These are phyloP conservation scores for Melitaea cinxia DNA, from an alignment of 1,140 invertebrate species.

Conservation along the genomic window DNA sequence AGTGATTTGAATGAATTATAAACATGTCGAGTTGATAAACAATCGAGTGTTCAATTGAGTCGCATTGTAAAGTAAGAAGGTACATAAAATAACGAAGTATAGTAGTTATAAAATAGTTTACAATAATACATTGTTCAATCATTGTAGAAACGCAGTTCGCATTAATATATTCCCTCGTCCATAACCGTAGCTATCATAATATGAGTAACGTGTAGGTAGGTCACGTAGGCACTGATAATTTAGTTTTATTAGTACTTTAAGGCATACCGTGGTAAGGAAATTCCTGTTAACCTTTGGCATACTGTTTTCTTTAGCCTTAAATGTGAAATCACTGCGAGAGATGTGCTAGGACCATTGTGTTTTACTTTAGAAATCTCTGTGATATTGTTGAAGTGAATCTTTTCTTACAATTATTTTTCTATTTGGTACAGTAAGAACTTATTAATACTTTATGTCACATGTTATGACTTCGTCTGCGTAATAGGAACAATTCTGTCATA, in stretches of 20 bases:
- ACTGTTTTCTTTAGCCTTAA: constrained; percentile 17
- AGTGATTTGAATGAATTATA: constrained; percentile 34
- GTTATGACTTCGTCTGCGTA: too few relatives aligned
- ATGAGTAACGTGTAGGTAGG: constrained; percentile 63
- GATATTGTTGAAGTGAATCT: not conserved
- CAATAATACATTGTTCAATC: constrained; percentile 41
- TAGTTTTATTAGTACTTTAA: constrained; percentile 37
- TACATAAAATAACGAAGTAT: constrained; percentile 35
- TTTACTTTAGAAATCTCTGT: not conserved
- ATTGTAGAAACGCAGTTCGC: constrained; percentile 33
- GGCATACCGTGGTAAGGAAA: constrained; percentile 26
- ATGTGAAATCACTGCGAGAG: constrained; percentile 5
- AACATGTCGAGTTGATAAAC: constrained; percentile 38
- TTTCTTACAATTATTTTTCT: not conserved
- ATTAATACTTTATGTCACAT: too few relatives aligned
- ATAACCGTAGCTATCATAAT: constrained; percentile 45
- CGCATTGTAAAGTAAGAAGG: constrained; percentile 46
- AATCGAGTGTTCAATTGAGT: constrained; percentile 44
- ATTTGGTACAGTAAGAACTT: not conserved
- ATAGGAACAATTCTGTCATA: too few relatives aligned
- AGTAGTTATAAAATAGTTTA: constrained; percentile 46
- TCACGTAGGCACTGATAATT: constrained; percentile 66
- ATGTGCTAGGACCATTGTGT: not conserved
- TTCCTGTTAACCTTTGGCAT: constrained; percentile 31
- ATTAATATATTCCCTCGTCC: constrained; percentile 42